Conservation (phyloP, 1,140 invertebrate genomes). For the Sarcophaga bullata region DNA sequence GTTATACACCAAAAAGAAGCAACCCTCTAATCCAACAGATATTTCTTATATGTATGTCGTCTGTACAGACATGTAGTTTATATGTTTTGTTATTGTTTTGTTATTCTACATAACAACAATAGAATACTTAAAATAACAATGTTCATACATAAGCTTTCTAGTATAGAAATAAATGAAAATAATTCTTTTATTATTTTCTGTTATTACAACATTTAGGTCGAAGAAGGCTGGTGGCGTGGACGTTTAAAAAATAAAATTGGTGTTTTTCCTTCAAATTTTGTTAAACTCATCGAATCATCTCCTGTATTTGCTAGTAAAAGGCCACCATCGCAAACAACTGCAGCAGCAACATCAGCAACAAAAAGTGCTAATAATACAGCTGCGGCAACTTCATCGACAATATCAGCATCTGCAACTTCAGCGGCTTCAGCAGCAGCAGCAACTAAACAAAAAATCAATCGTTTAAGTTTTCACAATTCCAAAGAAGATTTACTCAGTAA, state of each 20-base stretch:
- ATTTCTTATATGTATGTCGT: not conserved
- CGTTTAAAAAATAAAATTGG: slow-evolving; percentile 79
- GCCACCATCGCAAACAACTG: slow-evolving; percentile 54
- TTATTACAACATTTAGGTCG: slow-evolving; percentile 64
- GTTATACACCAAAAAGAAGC: not conserved
- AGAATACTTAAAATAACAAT: no score
- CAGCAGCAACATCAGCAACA: slow-evolving; percentile 50
- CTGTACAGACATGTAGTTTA: not conserved
- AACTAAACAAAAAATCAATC: slow-evolving; percentile 54
- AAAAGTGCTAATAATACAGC: slow-evolving; percentile 41
- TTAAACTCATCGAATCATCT: slow-evolving; percentile 73
- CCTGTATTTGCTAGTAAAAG: slow-evolving; percentile 62
- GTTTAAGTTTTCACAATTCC: slow-evolving; percentile 49
- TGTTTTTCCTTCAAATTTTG: slow-evolving; percentile 95
- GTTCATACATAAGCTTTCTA: no score
- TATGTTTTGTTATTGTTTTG: no score
- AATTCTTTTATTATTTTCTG: slow-evolving; percentile 25
- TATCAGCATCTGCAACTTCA: slow-evolving; percentile 44
- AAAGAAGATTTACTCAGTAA: slow-evolving; percentile 47
- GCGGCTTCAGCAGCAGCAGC: slow-evolving; percentile 47
- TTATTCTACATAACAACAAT: no score
- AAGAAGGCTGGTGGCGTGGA: slow-evolving; percentile 92
- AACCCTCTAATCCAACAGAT: slow-evolving; percentile 5
- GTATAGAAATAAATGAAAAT: not conserved
- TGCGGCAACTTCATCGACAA: slow-evolving; percentile 47